Evolutionary conservation across 64 coral and sea anemone genomes (phyloP).

Genomic region (Astreopora myriophthalma): DNA sequence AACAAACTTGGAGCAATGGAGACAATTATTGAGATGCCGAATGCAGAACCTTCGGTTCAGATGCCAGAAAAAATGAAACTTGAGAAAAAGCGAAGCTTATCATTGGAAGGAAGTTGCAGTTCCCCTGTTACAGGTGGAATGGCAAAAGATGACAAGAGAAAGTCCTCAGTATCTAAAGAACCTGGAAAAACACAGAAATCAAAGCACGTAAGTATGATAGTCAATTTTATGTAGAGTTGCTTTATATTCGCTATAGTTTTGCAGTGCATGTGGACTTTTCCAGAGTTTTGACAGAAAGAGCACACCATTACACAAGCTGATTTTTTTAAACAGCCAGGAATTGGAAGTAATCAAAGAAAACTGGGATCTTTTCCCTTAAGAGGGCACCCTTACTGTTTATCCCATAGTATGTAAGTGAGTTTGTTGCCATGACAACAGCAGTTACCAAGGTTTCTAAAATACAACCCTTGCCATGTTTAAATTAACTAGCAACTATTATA

Average conservation of each 20-base stretch:
- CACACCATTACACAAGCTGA: too few species aligned
- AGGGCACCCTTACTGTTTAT: too few species aligned
- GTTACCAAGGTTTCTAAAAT: too few species aligned
- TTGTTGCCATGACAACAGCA: neutral
- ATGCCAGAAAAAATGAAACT: constrained; percentile 56
- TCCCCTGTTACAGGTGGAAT: constrained; percentile 35
- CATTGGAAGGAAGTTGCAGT: constrained; percentile 44
- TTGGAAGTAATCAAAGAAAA: too few species aligned
- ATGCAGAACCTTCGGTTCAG: constrained; percentile 47
- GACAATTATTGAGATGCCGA: constrained; percentile 82
- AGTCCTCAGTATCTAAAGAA: constrained; percentile 7
- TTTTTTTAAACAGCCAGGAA: too few species aligned
- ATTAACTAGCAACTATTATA: too few species aligned
- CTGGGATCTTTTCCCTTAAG: too few species aligned
- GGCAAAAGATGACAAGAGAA: constrained; percentile 13
- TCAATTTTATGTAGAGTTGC: too few species aligned
- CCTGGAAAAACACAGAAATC: constrained; percentile 63
- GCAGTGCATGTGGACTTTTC: too few species aligned
- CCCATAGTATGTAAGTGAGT: too few species aligned
- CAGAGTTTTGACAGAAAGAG: too few species aligned
- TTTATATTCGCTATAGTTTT: too few species aligned
- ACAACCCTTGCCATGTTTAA: neutral
- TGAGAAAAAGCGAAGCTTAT: constrained; percentile 59
- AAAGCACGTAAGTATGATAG: constrained; percentile 86
- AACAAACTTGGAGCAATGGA: constrained; percentile 91